phyloP scores from a whole-genome alignment of 2,888 invertebrate genomes.

The Elysia crispata region DNA sequence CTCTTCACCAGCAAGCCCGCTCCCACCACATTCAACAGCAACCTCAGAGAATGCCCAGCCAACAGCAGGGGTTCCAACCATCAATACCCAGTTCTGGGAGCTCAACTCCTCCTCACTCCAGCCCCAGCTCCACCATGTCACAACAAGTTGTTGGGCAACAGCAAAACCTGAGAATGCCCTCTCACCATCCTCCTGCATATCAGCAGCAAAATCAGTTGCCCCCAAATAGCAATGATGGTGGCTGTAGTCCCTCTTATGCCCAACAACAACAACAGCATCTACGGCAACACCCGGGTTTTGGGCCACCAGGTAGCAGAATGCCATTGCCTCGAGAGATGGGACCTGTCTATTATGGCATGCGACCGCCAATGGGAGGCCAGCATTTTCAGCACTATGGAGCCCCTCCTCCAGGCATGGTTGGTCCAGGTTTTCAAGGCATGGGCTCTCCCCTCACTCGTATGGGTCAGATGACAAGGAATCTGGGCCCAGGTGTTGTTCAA shows the following conservation, averaged over 20 bases:
- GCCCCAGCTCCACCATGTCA: too few relatives aligned
- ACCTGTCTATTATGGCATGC: conserved; percentile 30
- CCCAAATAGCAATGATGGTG: too few relatives aligned
- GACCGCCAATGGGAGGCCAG: conserved; percentile 20
- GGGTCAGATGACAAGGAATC: conserved; percentile 51
- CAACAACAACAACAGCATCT: too few relatives aligned
- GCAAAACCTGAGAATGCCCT: too few relatives aligned
- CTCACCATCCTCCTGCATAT: too few relatives aligned
- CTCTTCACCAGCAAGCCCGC: background rate
- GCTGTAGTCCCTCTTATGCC: too few relatives aligned
- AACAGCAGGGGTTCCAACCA: background rate
- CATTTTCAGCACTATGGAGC: conserved; percentile 38
- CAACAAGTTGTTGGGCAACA: too few relatives aligned
- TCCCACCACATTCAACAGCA: too few relatives aligned
- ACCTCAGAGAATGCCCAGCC: too few relatives aligned
- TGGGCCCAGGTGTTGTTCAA: conserved; percentile 5
- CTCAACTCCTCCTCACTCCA: too few relatives aligned
- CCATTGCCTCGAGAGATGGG: conserved; percentile 39
- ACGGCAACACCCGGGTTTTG: background rate
- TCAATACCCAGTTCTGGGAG: background rate
- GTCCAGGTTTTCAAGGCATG: background rate
- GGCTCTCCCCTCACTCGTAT: conserved; percentile 50
- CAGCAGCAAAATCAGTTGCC: too few relatives aligned
- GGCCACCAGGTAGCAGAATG: conserved; percentile 38
- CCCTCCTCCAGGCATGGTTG: conserved; percentile 25